These are phyloP conservation scores for Rhyacichthys aspro DNA, from an alignment of 2,797 vertebrate species.

Conservation along the genomic window DNA sequence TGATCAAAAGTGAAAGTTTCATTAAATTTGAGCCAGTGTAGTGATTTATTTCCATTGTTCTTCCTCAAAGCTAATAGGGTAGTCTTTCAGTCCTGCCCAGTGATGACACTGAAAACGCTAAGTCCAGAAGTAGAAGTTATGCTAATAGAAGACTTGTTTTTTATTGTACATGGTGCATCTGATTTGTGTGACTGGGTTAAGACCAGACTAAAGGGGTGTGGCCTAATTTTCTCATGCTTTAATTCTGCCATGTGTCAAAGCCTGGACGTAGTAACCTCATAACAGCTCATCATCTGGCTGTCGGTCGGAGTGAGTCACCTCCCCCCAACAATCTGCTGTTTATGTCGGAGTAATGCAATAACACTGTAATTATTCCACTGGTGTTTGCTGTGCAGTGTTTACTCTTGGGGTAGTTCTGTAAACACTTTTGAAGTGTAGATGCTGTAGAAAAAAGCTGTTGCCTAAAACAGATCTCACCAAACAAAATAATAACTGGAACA, in stretches of 20 bases:
- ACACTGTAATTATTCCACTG: slow-evolving; percentile 14
- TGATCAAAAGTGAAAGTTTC: slow-evolving; percentile 4
- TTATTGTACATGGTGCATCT: not conserved
- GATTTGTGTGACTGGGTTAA: slow-evolving; percentile 2
- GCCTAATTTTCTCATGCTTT: slow-evolving; percentile 11
- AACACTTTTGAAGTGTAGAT: slow-evolving; percentile 12
- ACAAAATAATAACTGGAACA: too few species aligned
- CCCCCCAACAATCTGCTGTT: slow-evolving; percentile 36
- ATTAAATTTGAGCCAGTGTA: slow-evolving; percentile 39
- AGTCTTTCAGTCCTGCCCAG: slow-evolving; percentile 28
- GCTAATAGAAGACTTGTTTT: slow-evolving; percentile 15
- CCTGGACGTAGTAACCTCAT: slow-evolving; percentile 22
- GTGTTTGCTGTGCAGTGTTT: slow-evolving; percentile 16
- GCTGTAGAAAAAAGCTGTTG: too few species aligned
- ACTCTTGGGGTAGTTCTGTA: slow-evolving; percentile 14
- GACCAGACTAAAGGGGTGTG: slow-evolving; percentile 22
- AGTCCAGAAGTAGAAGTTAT: not conserved
- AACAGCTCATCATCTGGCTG: slow-evolving; percentile 24
- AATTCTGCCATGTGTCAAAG: slow-evolving; percentile 18
- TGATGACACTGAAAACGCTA: slow-evolving; percentile 21
- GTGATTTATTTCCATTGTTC: slow-evolving; percentile 30
- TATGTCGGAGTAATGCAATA: slow-evolving; percentile 21
- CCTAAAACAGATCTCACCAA: not conserved
- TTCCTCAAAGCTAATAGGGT: slow-evolving; percentile 40
- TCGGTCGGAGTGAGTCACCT: slow-evolving; percentile 24